Evolutionary conservation across 2,888 invertebrate genomes (phyloP).

Genomic region (Eupithecia inturbata): DNA sequence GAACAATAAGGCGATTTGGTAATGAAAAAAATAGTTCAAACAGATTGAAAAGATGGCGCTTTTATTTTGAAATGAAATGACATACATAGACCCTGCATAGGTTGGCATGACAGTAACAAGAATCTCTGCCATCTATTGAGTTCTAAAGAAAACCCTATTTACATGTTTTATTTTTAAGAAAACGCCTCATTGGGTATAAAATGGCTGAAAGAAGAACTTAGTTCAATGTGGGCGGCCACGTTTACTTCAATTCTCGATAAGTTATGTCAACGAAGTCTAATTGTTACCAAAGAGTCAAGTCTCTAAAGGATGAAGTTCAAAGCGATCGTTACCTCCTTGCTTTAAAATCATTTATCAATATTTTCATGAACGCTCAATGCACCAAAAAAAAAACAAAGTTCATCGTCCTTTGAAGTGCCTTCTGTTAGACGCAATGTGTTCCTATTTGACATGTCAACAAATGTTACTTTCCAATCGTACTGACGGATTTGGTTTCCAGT

Average conservation of each 20-base stretch:
- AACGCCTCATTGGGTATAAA: no score
- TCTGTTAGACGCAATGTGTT: constrained; percentile 50
- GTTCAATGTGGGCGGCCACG: no score
- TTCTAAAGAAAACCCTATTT: no score
- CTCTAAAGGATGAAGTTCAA: background rate
- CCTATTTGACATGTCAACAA: constrained; percentile 56
- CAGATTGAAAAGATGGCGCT: no score
- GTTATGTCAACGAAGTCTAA: background rate
- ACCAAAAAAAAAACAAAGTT: constrained; percentile 48
- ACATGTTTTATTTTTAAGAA: no score
- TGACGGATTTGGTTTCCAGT: constrained; percentile 35
- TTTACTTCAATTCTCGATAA: background rate
- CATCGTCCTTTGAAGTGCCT: constrained; percentile 51
- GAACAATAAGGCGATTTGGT: no score
- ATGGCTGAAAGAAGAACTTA: no score
- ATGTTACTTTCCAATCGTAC: constrained; percentile 48
- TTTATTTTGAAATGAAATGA: no score
- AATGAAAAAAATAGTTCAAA: no score
- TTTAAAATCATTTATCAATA: background rate
- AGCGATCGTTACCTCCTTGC: background rate
- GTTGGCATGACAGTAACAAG: no score
- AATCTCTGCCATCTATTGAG: no score
- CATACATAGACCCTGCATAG: no score
- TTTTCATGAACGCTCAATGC: constrained; percentile 1
- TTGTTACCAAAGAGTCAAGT: background rate